Evolutionary conservation across 2,888 invertebrate species (phyloP).

Genomic region (Lampropteryx suffumata): DNA sequence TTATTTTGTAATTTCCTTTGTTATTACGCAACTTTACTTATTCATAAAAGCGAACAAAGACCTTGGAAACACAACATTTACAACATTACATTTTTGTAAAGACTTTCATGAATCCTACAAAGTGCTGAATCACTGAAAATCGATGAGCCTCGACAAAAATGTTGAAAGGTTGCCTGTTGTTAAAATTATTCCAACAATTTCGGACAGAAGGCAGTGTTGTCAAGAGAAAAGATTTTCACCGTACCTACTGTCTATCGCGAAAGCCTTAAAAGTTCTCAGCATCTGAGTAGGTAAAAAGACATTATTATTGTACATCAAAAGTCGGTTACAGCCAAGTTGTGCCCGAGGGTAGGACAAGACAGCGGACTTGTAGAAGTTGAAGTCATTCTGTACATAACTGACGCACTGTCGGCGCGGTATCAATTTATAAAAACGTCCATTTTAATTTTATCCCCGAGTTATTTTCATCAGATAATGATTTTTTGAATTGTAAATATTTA

Average conservation of each 20-base stretch:
- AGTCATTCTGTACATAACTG: slow-evolving; percentile 4
- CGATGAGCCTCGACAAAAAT: slow-evolving; percentile 36
- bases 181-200: slow-evolving; percentile 26
- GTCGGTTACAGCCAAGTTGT: slow-evolving; percentile 49
- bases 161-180: slow-evolving; percentile 30
- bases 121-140: slow-evolving; percentile 28
- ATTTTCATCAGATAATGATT: background rate
- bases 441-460: slow-evolving; percentile 1
- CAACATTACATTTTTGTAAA: slow-evolving; percentile 3
- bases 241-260: slow-evolving; percentile 34
- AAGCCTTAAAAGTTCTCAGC: slow-evolving; percentile 26
- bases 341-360: slow-evolving; percentile 42
- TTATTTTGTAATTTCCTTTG: no score
- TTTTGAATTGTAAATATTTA: background rate
- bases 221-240: slow-evolving; percentile 24
- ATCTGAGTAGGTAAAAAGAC: slow-evolving; percentile 3
- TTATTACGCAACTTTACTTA: no score
- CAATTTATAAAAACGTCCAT: background rate
- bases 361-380: slow-evolving; percentile 13
- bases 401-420: background rate
- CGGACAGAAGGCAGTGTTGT: slow-evolving; percentile 7
- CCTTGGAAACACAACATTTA: background rate
- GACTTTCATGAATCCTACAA: slow-evolving; percentile 8
- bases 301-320: slow-evolving; percentile 36
- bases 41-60: background rate